Conservation (phyloP, 1,140 invertebrate species). For the Drosophila orena region DNA sequence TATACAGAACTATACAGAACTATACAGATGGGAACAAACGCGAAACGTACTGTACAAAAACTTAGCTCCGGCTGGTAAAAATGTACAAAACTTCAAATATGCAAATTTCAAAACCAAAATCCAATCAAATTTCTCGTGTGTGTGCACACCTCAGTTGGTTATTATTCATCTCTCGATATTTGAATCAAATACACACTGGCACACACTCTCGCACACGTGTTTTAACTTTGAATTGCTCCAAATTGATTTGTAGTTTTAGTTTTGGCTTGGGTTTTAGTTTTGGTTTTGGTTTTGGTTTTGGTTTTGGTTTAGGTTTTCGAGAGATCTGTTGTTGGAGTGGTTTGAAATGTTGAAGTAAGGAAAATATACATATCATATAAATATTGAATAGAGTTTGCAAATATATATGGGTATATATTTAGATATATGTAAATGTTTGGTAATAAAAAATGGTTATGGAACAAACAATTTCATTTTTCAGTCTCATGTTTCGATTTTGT, state of each 20-base stretch:
- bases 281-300: conserved; percentile 29
- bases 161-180: conserved; percentile 48
- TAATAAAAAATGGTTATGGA: conserved; percentile 60
- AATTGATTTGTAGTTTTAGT: conserved; percentile 60
- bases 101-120: conserved; percentile 76
- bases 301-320: conserved; percentile 31
- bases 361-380: conserved; percentile 82
- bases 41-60: conserved; percentile 58
- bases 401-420: conserved; percentile 77
- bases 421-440: conserved; percentile 68
- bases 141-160: conserved; percentile 44
- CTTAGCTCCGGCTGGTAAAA: conserved; percentile 57
- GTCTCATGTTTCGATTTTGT: conserved; percentile 48
- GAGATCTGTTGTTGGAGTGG: conserved; percentile 56
- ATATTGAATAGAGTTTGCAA: conserved; percentile 81
- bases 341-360: conserved; percentile 66
- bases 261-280: conserved; percentile 44
- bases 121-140: conserved; percentile 65
- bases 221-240: conserved; percentile 52
- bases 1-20: conserved; percentile 30
- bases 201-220: conserved; percentile 22
- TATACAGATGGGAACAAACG: conserved; percentile 59
- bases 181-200: conserved; percentile 30
- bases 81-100: conserved; percentile 66
- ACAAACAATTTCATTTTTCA: conserved; percentile 75